Evolutionary conservation across 2,797 vertebrate species (phyloP).

Genomic region (Syndactyla subalaris): DNA sequence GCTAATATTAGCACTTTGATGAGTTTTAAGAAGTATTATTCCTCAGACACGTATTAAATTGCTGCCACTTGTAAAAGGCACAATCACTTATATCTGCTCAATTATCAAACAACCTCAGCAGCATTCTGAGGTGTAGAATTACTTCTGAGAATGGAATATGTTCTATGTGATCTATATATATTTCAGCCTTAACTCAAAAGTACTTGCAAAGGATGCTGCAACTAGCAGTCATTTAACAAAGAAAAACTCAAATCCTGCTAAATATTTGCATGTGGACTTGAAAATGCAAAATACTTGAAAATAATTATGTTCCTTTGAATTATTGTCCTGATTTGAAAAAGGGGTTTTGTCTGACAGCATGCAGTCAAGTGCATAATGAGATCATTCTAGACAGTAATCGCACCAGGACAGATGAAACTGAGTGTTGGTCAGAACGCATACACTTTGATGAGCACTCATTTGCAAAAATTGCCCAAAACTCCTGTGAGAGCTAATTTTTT

Average conservation of each 20-base stretch:
- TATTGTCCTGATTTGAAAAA: slow-evolving; percentile 29
- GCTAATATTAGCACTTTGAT: background rate
- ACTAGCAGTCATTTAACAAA: background rate
- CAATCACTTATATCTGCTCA: background rate
- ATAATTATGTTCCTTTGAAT: slow-evolving; percentile 9
- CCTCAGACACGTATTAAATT: background rate
- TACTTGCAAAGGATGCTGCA: background rate
- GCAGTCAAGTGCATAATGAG: slow-evolving; percentile 38
- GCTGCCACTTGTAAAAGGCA: background rate
- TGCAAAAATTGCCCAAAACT: slow-evolving; percentile 14
- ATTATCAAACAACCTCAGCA: background rate
- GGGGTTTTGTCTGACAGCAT: slow-evolving; percentile 24
- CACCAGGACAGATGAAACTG: background rate
- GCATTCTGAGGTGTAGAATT: background rate
- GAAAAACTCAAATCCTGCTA: background rate
- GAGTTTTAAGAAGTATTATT: background rate
- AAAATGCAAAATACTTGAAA: slow-evolving; percentile 10
- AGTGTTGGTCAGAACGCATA: background rate
- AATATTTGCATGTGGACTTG: background rate
- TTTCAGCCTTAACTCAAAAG: background rate
- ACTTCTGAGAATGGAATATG: background rate
- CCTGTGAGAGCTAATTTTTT: background rate
- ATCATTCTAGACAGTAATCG: slow-evolving; percentile 21
- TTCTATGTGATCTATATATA: background rate
- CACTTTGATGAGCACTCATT: background rate